A percentile compares a stretch with the other conserved stretches of the same genome.
Conservation (phyloP, 2,888 invertebrate species). For the Julus scandinavius region DNA sequence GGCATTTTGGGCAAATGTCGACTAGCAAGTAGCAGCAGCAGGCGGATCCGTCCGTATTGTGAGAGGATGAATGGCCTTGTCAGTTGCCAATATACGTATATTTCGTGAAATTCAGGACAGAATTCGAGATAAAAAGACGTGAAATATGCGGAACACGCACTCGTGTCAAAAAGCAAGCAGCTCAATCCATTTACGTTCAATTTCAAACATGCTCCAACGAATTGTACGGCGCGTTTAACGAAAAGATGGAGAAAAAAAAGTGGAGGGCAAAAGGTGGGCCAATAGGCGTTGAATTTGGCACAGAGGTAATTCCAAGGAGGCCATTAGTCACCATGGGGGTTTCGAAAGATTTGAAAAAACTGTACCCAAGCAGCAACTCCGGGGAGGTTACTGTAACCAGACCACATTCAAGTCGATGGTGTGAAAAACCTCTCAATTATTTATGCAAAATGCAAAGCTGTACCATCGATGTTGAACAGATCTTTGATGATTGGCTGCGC, state of each 20-base stretch:
- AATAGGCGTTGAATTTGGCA: slow-evolving; percentile 26
- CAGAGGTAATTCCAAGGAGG: slow-evolving; percentile 14
- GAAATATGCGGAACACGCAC: slow-evolving; percentile 33
- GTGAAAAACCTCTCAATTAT: slow-evolving; percentile 16
- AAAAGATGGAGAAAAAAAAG: background rate
- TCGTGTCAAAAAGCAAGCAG: slow-evolving; percentile 26
- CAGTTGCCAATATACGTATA: slow-evolving; percentile 33
- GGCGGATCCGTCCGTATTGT: slow-evolving; percentile 33
- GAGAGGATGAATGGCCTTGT: slow-evolving; percentile 33
- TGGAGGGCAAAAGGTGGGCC: slow-evolving; percentile 26
- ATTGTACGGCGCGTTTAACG: slow-evolving; percentile 20
- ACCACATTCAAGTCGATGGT: background rate
- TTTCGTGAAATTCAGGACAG: slow-evolving; percentile 17
- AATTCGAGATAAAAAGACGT: slow-evolving; percentile 33
- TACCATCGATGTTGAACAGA: background rate
- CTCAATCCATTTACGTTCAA: slow-evolving; percentile 33
- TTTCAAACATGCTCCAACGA: slow-evolving; percentile 14
- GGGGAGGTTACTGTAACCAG: background rate
- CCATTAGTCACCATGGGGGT: background rate
- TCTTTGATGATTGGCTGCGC: background rate
- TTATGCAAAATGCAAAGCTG: slow-evolving; percentile 6
- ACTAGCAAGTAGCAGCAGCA: background rate
- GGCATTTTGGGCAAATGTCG: background rate
- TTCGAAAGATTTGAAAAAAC: background rate
- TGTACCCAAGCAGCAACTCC: background rate